These are phyloP conservation scores for Sesia bembeciformis DNA, from an alignment of 2,888 invertebrate species.

Conservation along the genomic window DNA sequence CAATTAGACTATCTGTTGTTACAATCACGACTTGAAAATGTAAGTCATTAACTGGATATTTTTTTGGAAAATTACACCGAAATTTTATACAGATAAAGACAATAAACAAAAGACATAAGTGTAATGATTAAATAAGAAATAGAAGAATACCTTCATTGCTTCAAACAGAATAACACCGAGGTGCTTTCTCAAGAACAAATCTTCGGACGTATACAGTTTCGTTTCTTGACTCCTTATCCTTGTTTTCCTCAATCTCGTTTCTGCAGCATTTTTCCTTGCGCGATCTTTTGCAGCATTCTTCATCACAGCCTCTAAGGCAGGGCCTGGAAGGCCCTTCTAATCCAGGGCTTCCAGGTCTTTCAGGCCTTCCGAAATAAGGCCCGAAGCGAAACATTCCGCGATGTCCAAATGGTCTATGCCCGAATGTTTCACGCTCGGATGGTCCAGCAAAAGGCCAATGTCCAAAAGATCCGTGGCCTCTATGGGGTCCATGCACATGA, in stretches of 20 bases:
- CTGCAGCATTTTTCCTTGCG: conserved; percentile 8
- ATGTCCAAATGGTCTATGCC: background rate
- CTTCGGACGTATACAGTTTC: conserved; percentile 15
- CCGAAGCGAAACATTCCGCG: background rate
- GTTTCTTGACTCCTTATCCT: background rate
- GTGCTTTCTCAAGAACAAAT: conserved; percentile 17
- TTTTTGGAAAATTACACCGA: too few relatives aligned
- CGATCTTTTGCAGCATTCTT: background rate
- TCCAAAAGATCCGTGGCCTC: background rate
- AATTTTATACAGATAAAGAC: too few relatives aligned
- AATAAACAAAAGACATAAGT: too few relatives aligned
- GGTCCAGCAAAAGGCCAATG: background rate
- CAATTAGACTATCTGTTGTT: too few relatives aligned
- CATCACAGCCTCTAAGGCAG: background rate
- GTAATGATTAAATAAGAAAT: background rate
- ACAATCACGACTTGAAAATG: too few relatives aligned
- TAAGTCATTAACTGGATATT: too few relatives aligned
- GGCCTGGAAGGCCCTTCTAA: background rate
- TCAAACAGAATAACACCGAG: conserved; percentile 17
- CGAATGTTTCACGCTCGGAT: background rate
- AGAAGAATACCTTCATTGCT: background rate
- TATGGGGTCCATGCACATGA: conserved; percentile 4
- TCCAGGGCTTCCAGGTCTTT: conserved; percentile 1
- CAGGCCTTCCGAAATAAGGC: background rate
- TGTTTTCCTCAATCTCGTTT: conserved; percentile 13